A percentile compares a stretch with the other conserved stretches of the same genome.
phyloP scores from a whole-genome alignment of 1,140 invertebrate species.

The Hydropsyche tenuis region DNA sequence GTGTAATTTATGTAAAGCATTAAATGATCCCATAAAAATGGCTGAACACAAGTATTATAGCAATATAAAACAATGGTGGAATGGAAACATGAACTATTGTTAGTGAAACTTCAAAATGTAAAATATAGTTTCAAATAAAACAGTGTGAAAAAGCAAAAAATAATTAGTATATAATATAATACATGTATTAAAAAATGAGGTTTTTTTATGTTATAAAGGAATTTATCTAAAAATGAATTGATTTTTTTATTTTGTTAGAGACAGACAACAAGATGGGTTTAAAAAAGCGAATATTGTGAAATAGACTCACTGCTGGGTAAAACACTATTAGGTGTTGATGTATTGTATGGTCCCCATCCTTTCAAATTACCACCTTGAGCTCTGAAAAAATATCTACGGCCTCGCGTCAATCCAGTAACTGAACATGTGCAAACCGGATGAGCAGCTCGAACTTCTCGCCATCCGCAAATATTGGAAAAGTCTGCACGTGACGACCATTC shows the following conservation, averaged over 20 bases:
- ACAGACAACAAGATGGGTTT: no score
- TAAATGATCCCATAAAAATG: conserved; percentile 33
- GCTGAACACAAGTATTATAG: conserved; percentile 3
- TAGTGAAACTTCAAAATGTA: not conserved
- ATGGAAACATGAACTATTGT: conserved; percentile 18
- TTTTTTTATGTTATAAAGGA: no score
- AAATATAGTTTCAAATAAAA: no score
- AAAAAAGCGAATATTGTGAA: no score
- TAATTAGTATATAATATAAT: no score
- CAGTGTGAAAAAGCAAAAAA: no score
- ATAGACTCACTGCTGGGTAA: conserved; percentile 84
- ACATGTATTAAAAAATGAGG: not conserved
- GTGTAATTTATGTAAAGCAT: conserved; percentile 40
- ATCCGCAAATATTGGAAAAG: conserved; percentile 79
- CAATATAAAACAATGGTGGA: conserved; percentile 40
- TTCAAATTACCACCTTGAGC: conserved; percentile 88
- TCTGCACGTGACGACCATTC: conserved; percentile 87
- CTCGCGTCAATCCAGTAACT: conserved; percentile 78
- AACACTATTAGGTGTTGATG: conserved; percentile 79
- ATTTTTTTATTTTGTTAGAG: no score
- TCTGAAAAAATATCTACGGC: conserved; percentile 85
- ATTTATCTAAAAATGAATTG: no score
- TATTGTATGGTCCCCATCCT: conserved; percentile 81
- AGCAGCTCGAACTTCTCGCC: conserved; percentile 74
- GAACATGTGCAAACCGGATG: conserved; percentile 52